phyloP scores from a whole-genome alignment of 2,888 invertebrate species.

The Acheta domesticus region DNA sequence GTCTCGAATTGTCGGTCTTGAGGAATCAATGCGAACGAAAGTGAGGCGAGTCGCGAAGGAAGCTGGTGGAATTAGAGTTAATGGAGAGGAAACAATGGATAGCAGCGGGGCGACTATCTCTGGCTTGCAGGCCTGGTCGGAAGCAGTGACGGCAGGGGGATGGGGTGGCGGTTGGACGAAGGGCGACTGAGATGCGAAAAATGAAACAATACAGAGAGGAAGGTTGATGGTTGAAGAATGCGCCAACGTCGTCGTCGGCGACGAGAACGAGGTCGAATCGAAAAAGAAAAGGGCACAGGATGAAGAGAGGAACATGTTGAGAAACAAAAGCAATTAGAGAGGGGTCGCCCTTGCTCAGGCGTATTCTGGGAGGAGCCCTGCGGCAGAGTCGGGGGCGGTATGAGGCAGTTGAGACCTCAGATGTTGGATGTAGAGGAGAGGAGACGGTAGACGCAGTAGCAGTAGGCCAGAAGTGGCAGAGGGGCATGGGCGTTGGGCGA shows the following conservation, averaged over 20 bases:
- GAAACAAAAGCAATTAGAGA: slow-evolving; percentile 18
- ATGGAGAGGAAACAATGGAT: slow-evolving; percentile 18
- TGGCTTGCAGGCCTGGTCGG: neutral
- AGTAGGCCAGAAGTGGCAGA: neutral
- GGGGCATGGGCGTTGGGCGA: neutral
- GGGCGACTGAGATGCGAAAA: neutral
- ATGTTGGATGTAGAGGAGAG: neutral
- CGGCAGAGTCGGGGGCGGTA: neutral
- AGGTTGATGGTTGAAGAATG: neutral
- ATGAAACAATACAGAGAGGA: slow-evolving; percentile 6
- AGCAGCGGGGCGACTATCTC: neutral
- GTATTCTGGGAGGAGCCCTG: neutral
- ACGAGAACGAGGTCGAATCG: neutral
- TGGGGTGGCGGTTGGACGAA: neutral
- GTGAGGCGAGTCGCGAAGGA: neutral
- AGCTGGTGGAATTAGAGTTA: neutral
- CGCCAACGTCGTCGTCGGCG: neutral
- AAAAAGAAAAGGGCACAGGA: neutral
- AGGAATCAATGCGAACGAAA: neutral
- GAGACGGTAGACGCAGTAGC: neutral
- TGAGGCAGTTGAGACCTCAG: neutral
- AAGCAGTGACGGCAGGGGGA: neutral
- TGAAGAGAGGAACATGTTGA: slow-evolving; percentile 8
- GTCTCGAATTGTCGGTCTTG: slow-evolving; percentile 18
- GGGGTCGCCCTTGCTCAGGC: neutral